A percentile compares a stretch with the other conserved stretches of the same genome.
Conservation (phyloP, 1,140 invertebrate genomes). For the Rhizoglyphus robini region DNA sequence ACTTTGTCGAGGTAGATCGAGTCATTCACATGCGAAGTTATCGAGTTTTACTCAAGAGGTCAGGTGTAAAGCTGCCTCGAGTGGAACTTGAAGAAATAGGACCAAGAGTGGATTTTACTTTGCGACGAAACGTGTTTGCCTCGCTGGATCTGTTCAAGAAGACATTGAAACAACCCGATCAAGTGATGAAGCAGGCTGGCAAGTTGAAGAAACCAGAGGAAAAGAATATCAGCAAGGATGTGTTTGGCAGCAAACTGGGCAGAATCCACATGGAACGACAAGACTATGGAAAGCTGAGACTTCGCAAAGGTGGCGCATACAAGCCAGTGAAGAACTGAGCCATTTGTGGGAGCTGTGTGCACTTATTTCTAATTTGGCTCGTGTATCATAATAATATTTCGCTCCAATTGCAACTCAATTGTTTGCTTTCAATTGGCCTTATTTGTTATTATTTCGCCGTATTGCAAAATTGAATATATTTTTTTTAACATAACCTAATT, state of each 20-base stretch:
- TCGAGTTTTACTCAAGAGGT: slow-evolving; percentile 77
- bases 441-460: background rate
- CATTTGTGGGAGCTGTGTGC: background rate
- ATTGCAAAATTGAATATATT: no score
- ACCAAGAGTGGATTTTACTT: slow-evolving; percentile 70
- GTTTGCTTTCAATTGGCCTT: background rate
- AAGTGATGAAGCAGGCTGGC: slow-evolving; percentile 43
- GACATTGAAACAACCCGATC: slow-evolving; percentile 67
- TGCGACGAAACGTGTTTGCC: slow-evolving; percentile 72
- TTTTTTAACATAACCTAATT: background rate
- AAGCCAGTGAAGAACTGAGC: background rate
- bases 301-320: slow-evolving; percentile 84
- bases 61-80: slow-evolving; percentile 59
- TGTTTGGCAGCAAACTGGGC: slow-evolving; percentile 73
- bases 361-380: background rate
- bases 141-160: slow-evolving; percentile 78
- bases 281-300: slow-evolving; percentile 68
- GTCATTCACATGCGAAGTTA: slow-evolving; percentile 74
- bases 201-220: slow-evolving; percentile 52
- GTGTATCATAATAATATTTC: no score
- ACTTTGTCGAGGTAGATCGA: slow-evolving; percentile 66
- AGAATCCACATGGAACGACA: slow-evolving; percentile 84
- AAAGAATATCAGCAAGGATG: slow-evolving; percentile 79
- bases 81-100: slow-evolving; percentile 89
- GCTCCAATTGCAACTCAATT: no score